Evolutionary conservation across 2,113 vertebrate species (phyloP).

Genomic region (Notothenia coriiceps): DNA sequence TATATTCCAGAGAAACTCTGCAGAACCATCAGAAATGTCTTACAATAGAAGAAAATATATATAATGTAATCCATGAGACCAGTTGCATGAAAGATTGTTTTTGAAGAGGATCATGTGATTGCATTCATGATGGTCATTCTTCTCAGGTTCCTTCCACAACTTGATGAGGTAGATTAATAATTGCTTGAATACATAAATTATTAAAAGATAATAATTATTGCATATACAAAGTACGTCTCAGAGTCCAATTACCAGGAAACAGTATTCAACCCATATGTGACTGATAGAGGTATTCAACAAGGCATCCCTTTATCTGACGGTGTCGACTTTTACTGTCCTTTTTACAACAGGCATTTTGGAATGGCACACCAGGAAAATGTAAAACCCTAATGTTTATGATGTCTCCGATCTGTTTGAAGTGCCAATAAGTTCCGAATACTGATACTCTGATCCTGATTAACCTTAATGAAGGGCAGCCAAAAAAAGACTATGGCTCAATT

Average conservation of each 20-base stretch:
- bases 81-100: too few species aligned
- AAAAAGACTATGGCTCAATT: not conserved
- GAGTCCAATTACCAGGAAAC: too few species aligned
- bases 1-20: too few species aligned
- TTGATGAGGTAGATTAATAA: too few species aligned
- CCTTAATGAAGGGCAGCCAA: not conserved
- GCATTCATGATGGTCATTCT: too few species aligned
- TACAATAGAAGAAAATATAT: too few species aligned
- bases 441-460: not conserved
- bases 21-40: too few species aligned
- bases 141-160: too few species aligned
- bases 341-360: conserved; percentile 7
- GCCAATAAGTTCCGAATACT: not conserved
- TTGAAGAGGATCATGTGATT: too few species aligned
- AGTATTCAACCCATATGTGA: not conserved
- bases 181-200: too few species aligned
- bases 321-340: not conserved
- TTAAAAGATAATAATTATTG: not conserved
- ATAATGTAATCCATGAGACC: too few species aligned
- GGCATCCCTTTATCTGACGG: not conserved
- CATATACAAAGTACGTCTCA: not conserved
- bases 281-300: not conserved
- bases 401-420: not conserved
- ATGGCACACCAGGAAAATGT: not conserved
- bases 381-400: not conserved